Percentiles rank a stretch among this genome's conserved stretches.
phyloP scores from a whole-genome alignment of 2,113 vertebrate genomes.

The Australoheros scitulus region DNA sequence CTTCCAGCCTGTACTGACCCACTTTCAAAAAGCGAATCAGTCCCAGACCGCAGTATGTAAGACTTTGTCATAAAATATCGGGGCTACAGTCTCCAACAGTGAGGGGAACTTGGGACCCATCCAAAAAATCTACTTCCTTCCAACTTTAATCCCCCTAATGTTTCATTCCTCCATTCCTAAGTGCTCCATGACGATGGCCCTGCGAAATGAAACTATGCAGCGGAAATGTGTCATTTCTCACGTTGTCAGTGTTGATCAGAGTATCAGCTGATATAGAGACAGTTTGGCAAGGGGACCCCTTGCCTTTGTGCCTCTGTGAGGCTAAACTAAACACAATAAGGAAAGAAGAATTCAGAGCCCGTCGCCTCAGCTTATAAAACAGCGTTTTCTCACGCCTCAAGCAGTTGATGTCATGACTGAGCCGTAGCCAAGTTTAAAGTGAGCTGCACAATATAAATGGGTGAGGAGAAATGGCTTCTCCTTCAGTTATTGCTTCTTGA shows the following conservation, averaged over 20 bases:
- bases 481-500: conserved; percentile 55
- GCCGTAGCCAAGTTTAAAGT: conserved; percentile 66
- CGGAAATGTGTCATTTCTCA: conserved; percentile 74
- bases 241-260: conserved; percentile 71
- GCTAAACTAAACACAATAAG: conserved; percentile 62
- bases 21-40: conserved; percentile 44
- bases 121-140: conserved; percentile 62
- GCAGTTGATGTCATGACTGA: conserved; percentile 76
- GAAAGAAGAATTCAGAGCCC: conserved; percentile 31
- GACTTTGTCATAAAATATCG: conserved; percentile 41
- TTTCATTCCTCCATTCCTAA: conserved; percentile 55
- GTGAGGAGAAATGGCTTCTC: conserved; percentile 64
- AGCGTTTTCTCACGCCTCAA: conserved; percentile 78
- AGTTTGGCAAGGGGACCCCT: conserved; percentile 43
- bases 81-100: conserved; percentile 38
- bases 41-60: conserved; percentile 32
- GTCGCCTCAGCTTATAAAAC: conserved; percentile 65
- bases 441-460: conserved; percentile 70
- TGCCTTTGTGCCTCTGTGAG: conserved; percentile 54
- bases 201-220: conserved; percentile 42
- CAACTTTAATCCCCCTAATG: conserved; percentile 59
- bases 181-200: conserved; percentile 57
- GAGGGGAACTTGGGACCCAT: conserved; percentile 54
- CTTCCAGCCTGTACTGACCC: conserved; percentile 52
- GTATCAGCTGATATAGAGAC: conserved; percentile 61